Percentiles rank a stretch among this genome's conserved stretches.
These are phyloP conservation scores for Cichlasoma orientale DNA, from an alignment of 2,797 vertebrate species.

Conservation along the genomic window DNA sequence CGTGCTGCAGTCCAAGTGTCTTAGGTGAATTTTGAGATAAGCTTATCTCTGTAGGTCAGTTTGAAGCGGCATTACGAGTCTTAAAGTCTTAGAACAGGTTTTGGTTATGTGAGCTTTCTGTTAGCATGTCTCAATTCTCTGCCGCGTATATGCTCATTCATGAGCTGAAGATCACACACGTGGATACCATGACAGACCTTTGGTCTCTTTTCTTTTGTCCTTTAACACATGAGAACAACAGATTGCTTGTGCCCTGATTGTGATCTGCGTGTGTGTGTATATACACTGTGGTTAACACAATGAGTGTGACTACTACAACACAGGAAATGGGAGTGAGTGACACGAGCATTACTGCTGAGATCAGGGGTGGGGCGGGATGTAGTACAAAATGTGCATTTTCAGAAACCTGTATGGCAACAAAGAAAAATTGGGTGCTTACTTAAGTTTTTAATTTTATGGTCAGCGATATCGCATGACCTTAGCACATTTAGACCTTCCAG, in stretches of 20 bases:
- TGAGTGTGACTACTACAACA: conserved; percentile 16
- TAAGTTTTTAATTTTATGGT: background rate
- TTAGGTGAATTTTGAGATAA: background rate
- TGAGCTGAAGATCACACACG: background rate
- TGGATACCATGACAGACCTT: background rate
- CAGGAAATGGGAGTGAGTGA: conserved; percentile 35
- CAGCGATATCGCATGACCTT: background rate
- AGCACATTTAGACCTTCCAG: background rate
- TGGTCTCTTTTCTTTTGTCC: background rate
- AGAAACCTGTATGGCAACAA: background rate
- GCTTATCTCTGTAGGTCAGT: background rate
- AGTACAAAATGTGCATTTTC: background rate
- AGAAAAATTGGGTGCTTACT: background rate
- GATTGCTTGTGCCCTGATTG: background rate
- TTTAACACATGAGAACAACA: background rate
- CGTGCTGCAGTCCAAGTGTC: background rate
- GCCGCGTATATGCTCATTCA: background rate
- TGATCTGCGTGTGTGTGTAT: background rate
- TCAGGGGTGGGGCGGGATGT: conserved; percentile 4
- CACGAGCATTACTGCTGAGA: conserved; percentile 20
- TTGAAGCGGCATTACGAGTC: background rate
- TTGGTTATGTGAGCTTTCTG: background rate
- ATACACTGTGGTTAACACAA: conserved; percentile 17
- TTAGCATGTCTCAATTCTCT: background rate
- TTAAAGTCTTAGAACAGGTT: too few species aligned